These are phyloP conservation scores for Garrulus glandarius DNA, from an alignment of 2,797 vertebrate species.

Conservation along the genomic window DNA sequence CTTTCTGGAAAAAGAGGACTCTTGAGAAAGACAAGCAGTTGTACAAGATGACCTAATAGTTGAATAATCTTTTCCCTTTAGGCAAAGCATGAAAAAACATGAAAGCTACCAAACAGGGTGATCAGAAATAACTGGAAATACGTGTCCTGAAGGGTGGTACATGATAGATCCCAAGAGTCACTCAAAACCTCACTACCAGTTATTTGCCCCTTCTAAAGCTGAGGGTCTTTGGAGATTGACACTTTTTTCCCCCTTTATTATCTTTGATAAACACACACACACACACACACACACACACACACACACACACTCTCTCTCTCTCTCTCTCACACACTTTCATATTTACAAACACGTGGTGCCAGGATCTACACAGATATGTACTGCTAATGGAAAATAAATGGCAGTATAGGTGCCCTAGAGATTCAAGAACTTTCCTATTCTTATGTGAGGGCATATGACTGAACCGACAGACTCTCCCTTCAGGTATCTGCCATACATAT, in stretches of 20 bases:
- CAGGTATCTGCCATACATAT: not conserved
- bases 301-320: not conserved
- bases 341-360: not conserved
- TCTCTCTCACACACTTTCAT: too few relatives aligned
- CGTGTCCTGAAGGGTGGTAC: not conserved
- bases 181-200: not conserved
- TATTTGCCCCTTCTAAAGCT: not conserved
- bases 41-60: constrained; percentile 11
- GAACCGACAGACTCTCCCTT: not conserved
- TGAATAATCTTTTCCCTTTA: constrained; percentile 41
- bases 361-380: not conserved
- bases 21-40: constrained; percentile 3
- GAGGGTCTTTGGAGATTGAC: not conserved
- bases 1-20: constrained; percentile 5
- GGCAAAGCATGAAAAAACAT: constrained; percentile 35
- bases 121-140: constrained; percentile 58
- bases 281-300: not conserved
- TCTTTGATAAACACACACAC: not conserved
- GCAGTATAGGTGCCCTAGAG: not conserved
- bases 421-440: not conserved
- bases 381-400: not conserved
- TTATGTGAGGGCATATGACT: not conserved
- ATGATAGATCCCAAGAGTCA: not conserved
- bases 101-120: constrained; percentile 16
- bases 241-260: not conserved